These are phyloP conservation scores for Actinia equina DNA, from an alignment of 64 coral and sea anemone species.

Conservation along the genomic window DNA sequence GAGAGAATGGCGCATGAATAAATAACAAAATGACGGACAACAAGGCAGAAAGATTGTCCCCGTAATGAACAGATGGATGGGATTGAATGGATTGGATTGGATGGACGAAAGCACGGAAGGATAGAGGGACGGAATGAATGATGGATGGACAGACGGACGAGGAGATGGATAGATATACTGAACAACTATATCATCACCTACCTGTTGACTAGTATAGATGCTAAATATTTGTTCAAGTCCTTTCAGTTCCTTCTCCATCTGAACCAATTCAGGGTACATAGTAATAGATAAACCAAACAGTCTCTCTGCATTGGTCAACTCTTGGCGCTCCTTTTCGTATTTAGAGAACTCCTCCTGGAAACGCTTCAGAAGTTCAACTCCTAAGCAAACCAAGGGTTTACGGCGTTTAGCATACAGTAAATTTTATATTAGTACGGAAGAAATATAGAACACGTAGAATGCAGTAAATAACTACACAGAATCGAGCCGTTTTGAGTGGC, in stretches of 20 bases:
- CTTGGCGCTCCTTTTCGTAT: slow-evolving; percentile 92
- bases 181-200: not conserved
- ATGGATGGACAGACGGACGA: not conserved
- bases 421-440: too few species aligned
- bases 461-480: too few species aligned
- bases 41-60: not conserved
- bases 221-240: slow-evolving; percentile 89
- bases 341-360: slow-evolving; percentile 79
- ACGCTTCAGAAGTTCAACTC: slow-evolving; percentile 86
- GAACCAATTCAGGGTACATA: slow-evolving; percentile 86
- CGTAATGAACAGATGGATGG: not conserved
- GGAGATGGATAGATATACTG: too few species aligned
- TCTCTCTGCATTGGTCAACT: slow-evolving; percentile 94
- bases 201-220: slow-evolving; percentile 94
- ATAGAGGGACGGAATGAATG: not conserved
- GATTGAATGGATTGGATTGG: too few species aligned
- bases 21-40: not conserved
- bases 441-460: too few species aligned
- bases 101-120: too few species aligned
- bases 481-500: too few species aligned
- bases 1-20: not conserved
- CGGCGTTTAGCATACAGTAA: not conserved
- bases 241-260: slow-evolving; percentile 98
- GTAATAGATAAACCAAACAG: slow-evolving; percentile 95
- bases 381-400: slow-evolving; percentile 14